Conservation (phyloP, 2,888 invertebrate species). For the Eurytoma adleriae region DNA sequence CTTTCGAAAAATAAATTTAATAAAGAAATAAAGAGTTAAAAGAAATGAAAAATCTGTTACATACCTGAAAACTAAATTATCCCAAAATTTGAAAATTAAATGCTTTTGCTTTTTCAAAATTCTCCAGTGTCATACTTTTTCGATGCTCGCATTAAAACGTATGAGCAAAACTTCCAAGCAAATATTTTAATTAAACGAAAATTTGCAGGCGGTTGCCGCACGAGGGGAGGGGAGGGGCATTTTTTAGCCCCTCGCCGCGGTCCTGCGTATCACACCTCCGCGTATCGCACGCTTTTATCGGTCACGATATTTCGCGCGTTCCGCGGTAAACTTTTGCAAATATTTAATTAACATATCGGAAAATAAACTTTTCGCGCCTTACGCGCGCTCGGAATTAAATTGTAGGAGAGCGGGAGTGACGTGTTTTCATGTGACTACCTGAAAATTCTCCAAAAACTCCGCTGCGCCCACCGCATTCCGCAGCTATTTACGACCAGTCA, state of each 20-base stretch:
- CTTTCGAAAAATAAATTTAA: too few species aligned
- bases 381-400: slow-evolving; percentile 41
- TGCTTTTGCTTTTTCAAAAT: not conserved
- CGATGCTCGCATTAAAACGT: slow-evolving; percentile 12
- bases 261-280: slow-evolving; percentile 4
- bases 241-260: slow-evolving; percentile 44
- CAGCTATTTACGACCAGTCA: slow-evolving; percentile 2
- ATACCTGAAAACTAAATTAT: too few species aligned
- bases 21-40: too few species aligned
- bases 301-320: slow-evolving; percentile 56
- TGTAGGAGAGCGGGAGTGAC: slow-evolving; percentile 12
- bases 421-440: slow-evolving; percentile 9
- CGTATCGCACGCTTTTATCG: slow-evolving; percentile 59
- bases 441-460: slow-evolving; percentile 40
- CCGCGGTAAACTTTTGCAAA: slow-evolving; percentile 65
- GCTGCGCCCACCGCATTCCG: slow-evolving; percentile 13
- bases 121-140: slow-evolving; percentile 13
- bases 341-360: slow-evolving; percentile 68
- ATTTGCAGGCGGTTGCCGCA: slow-evolving; percentile 66
- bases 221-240: slow-evolving; percentile 62
- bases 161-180: slow-evolving; percentile 4
- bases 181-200: slow-evolving; percentile 73
- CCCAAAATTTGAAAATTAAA: too few species aligned
- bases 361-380: slow-evolving; percentile 59
- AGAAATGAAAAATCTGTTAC: too few species aligned